Evolutionary conservation across 1,140 invertebrate species (phyloP).

Genomic region (Sycobia sp.): DNA sequence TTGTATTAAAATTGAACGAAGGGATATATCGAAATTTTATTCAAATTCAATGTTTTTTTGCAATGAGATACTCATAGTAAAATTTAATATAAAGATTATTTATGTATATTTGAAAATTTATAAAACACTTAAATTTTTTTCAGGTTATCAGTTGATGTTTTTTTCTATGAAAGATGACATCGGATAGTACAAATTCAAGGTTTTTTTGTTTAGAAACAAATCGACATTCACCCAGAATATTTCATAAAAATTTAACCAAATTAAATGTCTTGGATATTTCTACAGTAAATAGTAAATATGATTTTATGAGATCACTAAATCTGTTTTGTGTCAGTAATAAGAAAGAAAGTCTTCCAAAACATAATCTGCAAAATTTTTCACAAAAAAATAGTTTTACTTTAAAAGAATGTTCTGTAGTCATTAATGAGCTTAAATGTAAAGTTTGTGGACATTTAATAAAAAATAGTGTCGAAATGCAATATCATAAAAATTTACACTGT

Average conservation of each 20-base stretch:
- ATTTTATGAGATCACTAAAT: conserved; percentile 38
- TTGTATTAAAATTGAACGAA: no score
- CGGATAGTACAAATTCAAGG: background rate
- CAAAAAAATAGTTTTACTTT: conserved; percentile 2
- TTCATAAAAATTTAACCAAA: background rate
- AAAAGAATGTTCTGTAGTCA: conserved; percentile 42
- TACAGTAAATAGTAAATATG: conserved; percentile 32
- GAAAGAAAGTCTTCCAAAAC: background rate
- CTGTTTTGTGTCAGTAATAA: background rate
- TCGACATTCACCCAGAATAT: conserved; percentile 10
- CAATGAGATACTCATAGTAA: no score
- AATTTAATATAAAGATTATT: no score
- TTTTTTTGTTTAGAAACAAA: conserved; percentile 2
- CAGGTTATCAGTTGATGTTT: background rate
- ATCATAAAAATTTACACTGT: conserved; percentile 8
- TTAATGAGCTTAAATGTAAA: conserved; percentile 37
- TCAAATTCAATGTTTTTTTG: no score
- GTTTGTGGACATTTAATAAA: conserved; percentile 33
- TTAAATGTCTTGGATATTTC: conserved; percentile 30
- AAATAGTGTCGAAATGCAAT: background rate
- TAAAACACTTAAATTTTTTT: conserved; percentile 2
- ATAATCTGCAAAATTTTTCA: background rate
- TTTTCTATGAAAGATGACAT: background rate
- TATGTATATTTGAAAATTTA: no score
- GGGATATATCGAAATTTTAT: no score